These are phyloP conservation scores for Paragorgia papillata DNA, from an alignment of 92 coral and sea anemone genomes.

Conservation along the genomic window DNA sequence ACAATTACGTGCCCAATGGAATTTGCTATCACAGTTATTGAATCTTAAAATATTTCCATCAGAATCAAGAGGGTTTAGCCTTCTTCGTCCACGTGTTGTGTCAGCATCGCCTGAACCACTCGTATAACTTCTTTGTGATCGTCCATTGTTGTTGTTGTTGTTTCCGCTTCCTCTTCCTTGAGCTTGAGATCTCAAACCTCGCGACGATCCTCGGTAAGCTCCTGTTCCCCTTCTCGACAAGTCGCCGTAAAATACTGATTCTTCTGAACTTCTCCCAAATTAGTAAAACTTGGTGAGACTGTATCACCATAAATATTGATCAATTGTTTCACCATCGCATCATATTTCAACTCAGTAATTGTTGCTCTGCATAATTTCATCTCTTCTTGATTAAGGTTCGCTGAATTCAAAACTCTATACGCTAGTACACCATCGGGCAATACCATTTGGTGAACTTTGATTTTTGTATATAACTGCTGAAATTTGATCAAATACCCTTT, in stretches of 20 bases:
- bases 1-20: constrained; percentile 22
- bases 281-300: constrained; percentile 1
- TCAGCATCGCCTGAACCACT: not conserved
- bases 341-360: constrained; percentile 40
- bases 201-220: not conserved
- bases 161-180: not conserved
- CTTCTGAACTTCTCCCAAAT: not conserved
- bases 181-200: not conserved
- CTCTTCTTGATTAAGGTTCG: constrained; percentile 30
- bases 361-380: constrained; percentile 46
- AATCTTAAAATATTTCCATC: constrained; percentile 7
- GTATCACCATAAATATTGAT: constrained; percentile 26
- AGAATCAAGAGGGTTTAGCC: constrained; percentile 8
- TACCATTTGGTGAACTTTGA: constrained; percentile 34
- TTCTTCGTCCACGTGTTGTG: not conserved
- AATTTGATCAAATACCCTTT: constrained; percentile 31
- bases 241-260: not conserved
- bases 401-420: constrained; percentile 35
- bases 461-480: constrained; percentile 39
- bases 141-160: not conserved
- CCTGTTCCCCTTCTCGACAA: constrained; percentile 1
- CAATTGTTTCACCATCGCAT: constrained; percentile 45
- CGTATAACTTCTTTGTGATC: not conserved
- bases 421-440: constrained; percentile 39
- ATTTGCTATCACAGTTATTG: not conserved